Evolutionary conservation across 2,888 invertebrate species (phyloP), one percentile per base, ranked within the genome.

Genomic region (Sympetrum striolatum): DNA sequence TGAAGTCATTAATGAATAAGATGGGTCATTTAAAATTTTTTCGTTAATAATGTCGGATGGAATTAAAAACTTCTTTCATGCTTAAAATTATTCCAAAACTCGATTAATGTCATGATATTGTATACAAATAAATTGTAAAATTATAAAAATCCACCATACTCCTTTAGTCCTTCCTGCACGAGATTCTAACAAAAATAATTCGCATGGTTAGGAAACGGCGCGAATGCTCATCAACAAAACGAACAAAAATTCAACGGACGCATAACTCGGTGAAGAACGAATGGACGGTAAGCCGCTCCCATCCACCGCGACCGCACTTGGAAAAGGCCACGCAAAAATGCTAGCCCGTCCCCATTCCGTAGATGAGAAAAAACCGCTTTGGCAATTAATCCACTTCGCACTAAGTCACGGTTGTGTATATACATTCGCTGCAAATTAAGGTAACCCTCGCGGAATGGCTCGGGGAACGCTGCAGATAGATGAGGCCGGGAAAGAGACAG

Each of bases 331-430:
- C 73, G 25, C 73, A 73, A 73, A 73, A 73, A 73, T 73, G 31
- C 12, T 64, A n/a, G 64, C 64, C 14, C 73, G 31, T 73, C 73
- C 73, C 73, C 73, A 73, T 73, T 73, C 31, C 73, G 25, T 73
- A 31, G 31, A 31, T n/a, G 44, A 82, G 31, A 58, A 82, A 82
- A 60, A 86, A 60, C 22, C 22, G n/a, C 86, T 58, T 25, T 22
- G 86, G 60, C 64, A 64, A 86, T 86, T 86, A 86, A 86, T 86
- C 86, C 58, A n/a, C 86, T 60, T 60, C 86, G 37, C 86, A 86
- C 60, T 86, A 86, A 86, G 86, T 60, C 86, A 86, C 86, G 86
- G 86, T 25, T 25, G 12, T 25, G 25, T 81, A 81, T 31, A 73
- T 2, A 58, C 60, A 35, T 39, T 15, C 37, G 37, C 37, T 37